Evolutionary conservation across 2,888 invertebrate species (phyloP), one percentile per base, ranked within the genome.

Genomic region (Mesorhabditis belari): DNA sequence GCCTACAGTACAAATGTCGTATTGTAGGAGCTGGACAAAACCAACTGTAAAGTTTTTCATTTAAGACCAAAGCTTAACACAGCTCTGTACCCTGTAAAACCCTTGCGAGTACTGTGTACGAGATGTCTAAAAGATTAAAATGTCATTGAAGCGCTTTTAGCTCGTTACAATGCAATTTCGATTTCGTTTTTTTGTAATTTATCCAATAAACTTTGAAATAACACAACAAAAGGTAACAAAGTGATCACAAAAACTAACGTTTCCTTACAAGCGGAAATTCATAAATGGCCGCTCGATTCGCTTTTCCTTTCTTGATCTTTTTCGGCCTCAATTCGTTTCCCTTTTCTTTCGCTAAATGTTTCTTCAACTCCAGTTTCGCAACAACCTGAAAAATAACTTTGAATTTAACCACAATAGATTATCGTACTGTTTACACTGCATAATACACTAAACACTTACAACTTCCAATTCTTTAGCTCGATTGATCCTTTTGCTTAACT

Each of bases 401-500:
- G 12, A 35, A 35, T 35, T 17, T n/a, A n/a, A n/a, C n/a, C n/a
- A n/a, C n/a, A n/a, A n/a, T n/a, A n/a, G n/a, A n/a, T n/a, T n/a
- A n/a, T n/a, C n/a, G n/a, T n/a, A n/a, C n/a, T n/a, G n/a, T n/a
- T n/a, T n/a, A n/a, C n/a, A n/a, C n/a, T 9, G 44, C 1, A 35
- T 35, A 17, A 35, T 9, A 17, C n/a, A 17, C 12, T 9, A 35
- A n/a, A 35, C 12, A 35, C 44, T 9, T n/a, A 71, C 71, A 21
- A 79, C 69, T 26, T 63, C 59, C 58, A 80, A 62, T 52, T 80
- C 80, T 27, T 65, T 56, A 19, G 73, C 77, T 21, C 80, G 64
- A 5, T 79, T 67, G 62, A 76, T 67, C 28, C 79, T 62, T 56
- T 77, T 79, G 27, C 63, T 55, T 58, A 80, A 63, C 64, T 81